These are phyloP conservation scores for Luperina testacea DNA, from an alignment of 2,888 invertebrate species.

Conservation along the genomic window DNA sequence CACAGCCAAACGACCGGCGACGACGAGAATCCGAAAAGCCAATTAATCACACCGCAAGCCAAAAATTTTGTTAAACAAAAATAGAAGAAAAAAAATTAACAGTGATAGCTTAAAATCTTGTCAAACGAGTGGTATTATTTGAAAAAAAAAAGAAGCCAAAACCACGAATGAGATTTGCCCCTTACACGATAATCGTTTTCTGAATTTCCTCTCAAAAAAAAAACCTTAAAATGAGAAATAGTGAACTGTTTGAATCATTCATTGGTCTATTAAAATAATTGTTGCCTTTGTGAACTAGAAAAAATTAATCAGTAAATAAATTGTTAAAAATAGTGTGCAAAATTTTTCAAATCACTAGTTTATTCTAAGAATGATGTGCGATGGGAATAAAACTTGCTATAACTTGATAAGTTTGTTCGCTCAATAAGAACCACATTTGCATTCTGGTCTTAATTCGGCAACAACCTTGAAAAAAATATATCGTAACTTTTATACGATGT, in stretches of 20 bases:
- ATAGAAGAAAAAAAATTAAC: conserved; percentile 84
- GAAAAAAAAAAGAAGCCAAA: conserved; percentile 86
- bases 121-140: conserved; percentile 88
- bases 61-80: conserved; percentile 86
- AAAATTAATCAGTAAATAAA: conserved; percentile 6
- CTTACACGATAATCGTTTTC: conserved; percentile 73
- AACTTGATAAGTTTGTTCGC: neutral
- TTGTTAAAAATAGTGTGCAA: conserved; percentile 20
- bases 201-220: conserved; percentile 9
- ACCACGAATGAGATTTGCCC: conserved; percentile 86
- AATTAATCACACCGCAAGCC: conserved; percentile 90
- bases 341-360: conserved; percentile 1
- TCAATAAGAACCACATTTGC: neutral
- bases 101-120: conserved; percentile 87
- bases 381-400: neutral
- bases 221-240: neutral
- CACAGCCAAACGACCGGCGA: conserved; percentile 69
- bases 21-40: conserved; percentile 79
- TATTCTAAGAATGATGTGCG: conserved; percentile 19
- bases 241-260: neutral
- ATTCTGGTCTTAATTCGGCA: neutral
- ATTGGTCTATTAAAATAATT: neutral
- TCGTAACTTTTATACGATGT: neutral
- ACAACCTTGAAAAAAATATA: neutral
- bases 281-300: conserved; percentile 10